Base-by-base conservation (phyloP, 64 coral and sea anemone species). In the Actinia tenebrosa region DNA sequence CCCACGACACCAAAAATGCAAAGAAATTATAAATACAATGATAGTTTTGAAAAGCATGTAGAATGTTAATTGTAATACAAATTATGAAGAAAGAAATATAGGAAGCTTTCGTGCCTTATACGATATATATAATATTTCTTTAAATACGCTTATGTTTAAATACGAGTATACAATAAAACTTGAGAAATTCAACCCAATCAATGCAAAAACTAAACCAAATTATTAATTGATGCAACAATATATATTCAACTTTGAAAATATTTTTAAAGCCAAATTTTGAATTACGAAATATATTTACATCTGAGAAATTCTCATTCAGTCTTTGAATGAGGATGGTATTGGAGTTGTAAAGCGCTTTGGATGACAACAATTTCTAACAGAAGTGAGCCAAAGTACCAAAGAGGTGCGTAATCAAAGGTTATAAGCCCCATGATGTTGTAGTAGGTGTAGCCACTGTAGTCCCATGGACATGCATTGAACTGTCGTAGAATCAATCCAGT, bases 391-490 rank as follows among this genome's bases (percentile, higher is more conserved):
- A 99, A 47, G 18, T 88, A 95, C 97, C 97, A 99, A 4, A 95
- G 47, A 43, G 97, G 97, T 8, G 97, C 97, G 64, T 99, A 99
- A 80, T 99, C 97, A 22, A 99, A 88, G 0, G 97, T 99, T 18
- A 99, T 99, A 10, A 99, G 63, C 0, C 97, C 97, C 88, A 95
- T 90, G 6, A 99, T 52, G 63, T 99, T 89, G 59, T 85, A 95
- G 58, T 92, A 85, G 3, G 97, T 99, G 19, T 99, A 99, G 8
- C 86, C 97, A 4, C 88, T 92, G 82, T 99, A 99, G 82, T 99
- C 93, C 97, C 97, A 99, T 1, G 97, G 97, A 80, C 97, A 99
- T 1, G 97, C 97, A 60, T 92, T 92, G 62, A 99, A 95, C 26
- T 99, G 88, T 4, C 97, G 93, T 30, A 99, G 56, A 44, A 95